phyloP scores from a whole-genome alignment of 2,888 invertebrate genomes.

The Erebia aethiops region DNA sequence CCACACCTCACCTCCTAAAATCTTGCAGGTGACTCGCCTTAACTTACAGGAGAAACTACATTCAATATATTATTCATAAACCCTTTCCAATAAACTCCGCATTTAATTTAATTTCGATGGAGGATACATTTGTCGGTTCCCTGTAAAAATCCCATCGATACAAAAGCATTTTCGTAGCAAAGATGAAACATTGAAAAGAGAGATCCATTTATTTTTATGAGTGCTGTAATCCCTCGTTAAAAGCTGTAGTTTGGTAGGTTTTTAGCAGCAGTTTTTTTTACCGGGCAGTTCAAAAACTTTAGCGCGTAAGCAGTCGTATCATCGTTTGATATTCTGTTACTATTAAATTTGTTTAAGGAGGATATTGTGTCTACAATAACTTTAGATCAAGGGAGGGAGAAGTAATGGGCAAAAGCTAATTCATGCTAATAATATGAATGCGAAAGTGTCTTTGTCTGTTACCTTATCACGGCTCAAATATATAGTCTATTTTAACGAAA shows the following conservation, averaged over 20 bases:
- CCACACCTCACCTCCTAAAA: too few relatives aligned
- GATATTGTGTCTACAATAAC: too few relatives aligned
- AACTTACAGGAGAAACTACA: neutral
- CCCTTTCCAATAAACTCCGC: slow-evolving; percentile 15
- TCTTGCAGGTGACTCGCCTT: too few relatives aligned
- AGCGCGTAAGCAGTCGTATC: too few relatives aligned
- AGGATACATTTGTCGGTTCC: slow-evolving; percentile 22
- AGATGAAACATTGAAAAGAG: slow-evolving; percentile 37
- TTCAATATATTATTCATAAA: slow-evolving; percentile 15
- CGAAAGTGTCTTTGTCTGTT: too few relatives aligned
- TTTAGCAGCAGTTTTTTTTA: slow-evolving; percentile 47
- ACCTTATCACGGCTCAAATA: too few relatives aligned
- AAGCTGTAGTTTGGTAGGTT: slow-evolving; percentile 54
- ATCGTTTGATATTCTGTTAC: neutral
- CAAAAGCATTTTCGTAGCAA: slow-evolving; percentile 36
- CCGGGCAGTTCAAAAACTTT: slow-evolving; percentile 27
- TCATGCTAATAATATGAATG: too few relatives aligned
- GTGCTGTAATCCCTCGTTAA: slow-evolving; percentile 55
- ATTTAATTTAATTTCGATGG: slow-evolving; percentile 30
- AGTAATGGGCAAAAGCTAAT: too few relatives aligned
- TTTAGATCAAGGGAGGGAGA: too few relatives aligned
- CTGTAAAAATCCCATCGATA: slow-evolving; percentile 29
- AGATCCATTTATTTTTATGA: slow-evolving; percentile 47
- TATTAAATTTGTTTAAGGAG: too few relatives aligned
- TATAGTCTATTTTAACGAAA: too few relatives aligned